These are phyloP conservation scores for Anarrhichthys ocellatus DNA, from an alignment of 2,113 vertebrate species.

Conservation along the genomic window DNA sequence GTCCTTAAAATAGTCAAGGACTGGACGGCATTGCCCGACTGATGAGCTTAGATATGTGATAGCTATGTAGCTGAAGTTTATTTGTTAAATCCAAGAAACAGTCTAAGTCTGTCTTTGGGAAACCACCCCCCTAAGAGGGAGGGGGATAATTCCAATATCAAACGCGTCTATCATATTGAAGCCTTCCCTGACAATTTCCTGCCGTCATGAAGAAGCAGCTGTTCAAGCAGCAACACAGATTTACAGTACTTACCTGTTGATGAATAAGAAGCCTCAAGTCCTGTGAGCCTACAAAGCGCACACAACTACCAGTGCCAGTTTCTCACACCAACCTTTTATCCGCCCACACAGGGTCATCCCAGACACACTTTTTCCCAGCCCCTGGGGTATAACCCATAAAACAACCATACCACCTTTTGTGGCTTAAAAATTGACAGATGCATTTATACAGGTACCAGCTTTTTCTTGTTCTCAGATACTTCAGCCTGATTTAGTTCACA, in stretches of 20 bases:
- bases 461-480: slow-evolving; percentile 59
- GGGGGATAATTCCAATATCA: neutral
- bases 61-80: neutral
- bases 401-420: slow-evolving; percentile 25
- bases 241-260: neutral
- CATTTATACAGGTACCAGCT: slow-evolving; percentile 63
- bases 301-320: slow-evolving; percentile 17
- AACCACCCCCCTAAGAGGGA: neutral
- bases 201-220: neutral
- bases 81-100: neutral
- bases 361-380: slow-evolving; percentile 21
- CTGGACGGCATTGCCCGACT: neutral
- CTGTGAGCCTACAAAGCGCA: slow-evolving; percentile 19
- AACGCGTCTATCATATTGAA: neutral
- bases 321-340: slow-evolving; percentile 26
- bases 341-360: slow-evolving; percentile 44
- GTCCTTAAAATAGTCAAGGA: neutral
- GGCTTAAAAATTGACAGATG: slow-evolving; percentile 56
- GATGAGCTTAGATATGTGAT: neutral
- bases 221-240: neutral
- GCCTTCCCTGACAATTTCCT: neutral
- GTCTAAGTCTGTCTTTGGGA: neutral
- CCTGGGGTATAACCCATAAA: slow-evolving; percentile 15
- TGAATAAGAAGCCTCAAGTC: slow-evolving; percentile 20
- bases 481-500: slow-evolving; percentile 67